Evolutionary conservation across 2,797 vertebrate genomes (phyloP), one percentile per base, ranked within the genome.

Genomic region (Brotula barbata): DNA sequence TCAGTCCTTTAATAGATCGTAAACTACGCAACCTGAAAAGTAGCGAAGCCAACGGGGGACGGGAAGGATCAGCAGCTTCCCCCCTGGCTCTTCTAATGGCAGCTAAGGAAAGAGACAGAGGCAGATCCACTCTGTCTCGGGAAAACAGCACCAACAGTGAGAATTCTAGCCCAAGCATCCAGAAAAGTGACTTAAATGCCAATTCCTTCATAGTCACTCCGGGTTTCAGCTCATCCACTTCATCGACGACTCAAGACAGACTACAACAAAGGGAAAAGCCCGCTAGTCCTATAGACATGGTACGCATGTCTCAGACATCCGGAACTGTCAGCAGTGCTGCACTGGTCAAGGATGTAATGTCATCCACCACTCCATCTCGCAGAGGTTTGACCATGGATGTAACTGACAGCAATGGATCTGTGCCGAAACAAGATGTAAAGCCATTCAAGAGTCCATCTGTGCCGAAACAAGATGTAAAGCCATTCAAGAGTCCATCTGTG

Each of bases 1-100:
- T 77, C 58, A 91, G 88, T 71, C 88, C 90, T 0, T 12, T 90
- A 25, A n/a, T 90, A 42, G 89, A 86, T 64, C 73, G 68, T 4
- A 90, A 90, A 79, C 70, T 88, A 37, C 80, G 82, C 37, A 84
- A 46, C 33, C 62, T 87, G 17, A 90, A 65, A 60, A 37, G 23
- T 10, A 68, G 22, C 33, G 89, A 90, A 49, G 57, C 49, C 33
- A 58, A 25, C 0, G 77, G 50, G 0, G 15, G 62, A 12, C 85
- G 77, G 31, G 87, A 90, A 0, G 44, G 64, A n/a, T 43, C 56
- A 28, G 53, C 69, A 19, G 49, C 87, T 2, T 92, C 92, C 17
- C 92, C 92, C 0, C 34, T 93, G 16, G 85, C 88, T 65, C 89
- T 93, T n/a, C 63, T 93, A 41, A 80, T 72, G 83, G 92, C 91